A percentile compares a stretch with the other conserved stretches of the same genome.
phyloP scores from a whole-genome alignment of 2,113 vertebrate species.

The Pluvianellus socialis region DNA sequence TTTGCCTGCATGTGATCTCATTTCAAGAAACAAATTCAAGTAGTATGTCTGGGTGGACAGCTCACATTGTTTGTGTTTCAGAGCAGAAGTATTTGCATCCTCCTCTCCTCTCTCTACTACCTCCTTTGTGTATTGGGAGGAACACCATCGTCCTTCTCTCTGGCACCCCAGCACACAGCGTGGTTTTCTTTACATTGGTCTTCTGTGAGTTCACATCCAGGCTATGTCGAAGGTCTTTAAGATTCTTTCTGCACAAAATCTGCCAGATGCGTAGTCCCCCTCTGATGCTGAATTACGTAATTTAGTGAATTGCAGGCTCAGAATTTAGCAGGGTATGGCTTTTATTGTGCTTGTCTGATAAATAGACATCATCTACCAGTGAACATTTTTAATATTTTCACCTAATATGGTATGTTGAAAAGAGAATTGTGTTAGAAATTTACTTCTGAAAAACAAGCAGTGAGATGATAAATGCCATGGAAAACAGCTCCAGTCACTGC shows the following conservation, averaged over 20 bases:
- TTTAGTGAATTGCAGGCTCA: neutral
- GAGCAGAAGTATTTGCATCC: neutral
- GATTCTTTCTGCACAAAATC: neutral
- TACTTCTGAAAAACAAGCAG: slow-evolving; percentile 4
- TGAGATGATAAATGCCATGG: neutral
- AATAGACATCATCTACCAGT: neutral
- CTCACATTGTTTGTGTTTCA: neutral
- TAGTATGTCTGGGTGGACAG: neutral
- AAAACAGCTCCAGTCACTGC: neutral
- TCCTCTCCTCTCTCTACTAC: neutral
- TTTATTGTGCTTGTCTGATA: neutral
- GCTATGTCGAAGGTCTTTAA: neutral
- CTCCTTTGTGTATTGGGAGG: neutral
- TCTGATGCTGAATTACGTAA: neutral
- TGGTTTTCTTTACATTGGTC: neutral
- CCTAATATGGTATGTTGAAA: neutral
- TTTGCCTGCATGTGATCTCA: neutral
- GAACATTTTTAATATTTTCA: neutral
- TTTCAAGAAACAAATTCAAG: neutral
- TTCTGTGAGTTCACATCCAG: neutral
- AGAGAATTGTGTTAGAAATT: neutral
- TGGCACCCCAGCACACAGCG: neutral
- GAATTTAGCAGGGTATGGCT: neutral
- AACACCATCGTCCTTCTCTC: neutral
- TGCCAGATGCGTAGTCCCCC: neutral